These are phyloP conservation scores for Orthochromis indermauri DNA, from an alignment of 2,113 vertebrate species.

Conservation along the genomic window DNA sequence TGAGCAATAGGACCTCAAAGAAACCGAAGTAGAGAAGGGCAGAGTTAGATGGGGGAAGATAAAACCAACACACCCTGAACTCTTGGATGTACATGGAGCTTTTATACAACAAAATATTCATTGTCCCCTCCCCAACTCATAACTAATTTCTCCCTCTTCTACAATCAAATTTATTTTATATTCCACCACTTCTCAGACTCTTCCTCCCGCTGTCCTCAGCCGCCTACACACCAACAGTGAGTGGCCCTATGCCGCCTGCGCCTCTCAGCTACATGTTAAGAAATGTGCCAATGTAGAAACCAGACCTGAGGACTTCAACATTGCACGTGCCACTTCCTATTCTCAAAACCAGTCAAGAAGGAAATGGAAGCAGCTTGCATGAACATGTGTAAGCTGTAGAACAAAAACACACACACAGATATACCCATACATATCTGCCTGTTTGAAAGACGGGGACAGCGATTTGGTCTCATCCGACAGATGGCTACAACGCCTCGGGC, in stretches of 20 bases:
- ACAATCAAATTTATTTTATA: not conserved
- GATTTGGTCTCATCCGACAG: conserved; percentile 37
- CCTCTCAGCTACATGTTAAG: conserved; percentile 3
- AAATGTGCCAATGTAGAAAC: conserved; percentile 26
- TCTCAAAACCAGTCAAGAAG: conserved; percentile 18
- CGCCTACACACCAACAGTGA: conserved; percentile 25
- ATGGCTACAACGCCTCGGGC: conserved; percentile 54
- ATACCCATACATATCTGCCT: not conserved
- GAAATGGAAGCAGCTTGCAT: conserved; percentile 32
- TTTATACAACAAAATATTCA: not conserved
- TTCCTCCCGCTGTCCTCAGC: not conserved
- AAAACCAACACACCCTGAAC: not conserved
- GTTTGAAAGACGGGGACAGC: conserved; percentile 7
- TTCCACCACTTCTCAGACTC: not conserved
- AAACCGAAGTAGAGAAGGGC: not conserved
- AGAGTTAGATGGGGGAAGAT: not conserved
- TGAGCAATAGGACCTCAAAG: not conserved
- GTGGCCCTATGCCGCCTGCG: not conserved
- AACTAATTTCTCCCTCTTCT: not conserved
- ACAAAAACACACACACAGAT: not conserved
- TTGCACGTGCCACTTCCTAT: conserved; percentile 48
- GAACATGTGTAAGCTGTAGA: not conserved
- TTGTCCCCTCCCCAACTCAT: not conserved
- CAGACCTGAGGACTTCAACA: conserved; percentile 7
- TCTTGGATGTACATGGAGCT: not conserved